phyloP scores from a whole-genome alignment of 2,797 vertebrate genomes.

The Antennarius maculatus region DNA sequence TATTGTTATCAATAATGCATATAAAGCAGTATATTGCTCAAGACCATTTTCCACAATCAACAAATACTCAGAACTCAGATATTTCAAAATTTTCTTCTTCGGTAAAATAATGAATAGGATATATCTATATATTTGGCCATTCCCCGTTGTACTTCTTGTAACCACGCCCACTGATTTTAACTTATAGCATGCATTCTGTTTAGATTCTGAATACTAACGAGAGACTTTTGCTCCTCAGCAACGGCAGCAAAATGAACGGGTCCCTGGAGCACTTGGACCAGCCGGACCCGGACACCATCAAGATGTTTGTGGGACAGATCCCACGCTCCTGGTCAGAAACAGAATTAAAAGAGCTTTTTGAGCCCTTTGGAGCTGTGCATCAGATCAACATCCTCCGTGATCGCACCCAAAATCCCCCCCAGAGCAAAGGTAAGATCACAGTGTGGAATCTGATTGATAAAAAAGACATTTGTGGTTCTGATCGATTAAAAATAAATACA shows the following conservation, averaged over 20 bases:
- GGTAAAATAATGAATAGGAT: not conserved
- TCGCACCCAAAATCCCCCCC: slow-evolving; percentile 96
- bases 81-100: not conserved
- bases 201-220: not conserved
- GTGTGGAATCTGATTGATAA: not conserved
- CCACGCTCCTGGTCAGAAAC: slow-evolving; percentile 97
- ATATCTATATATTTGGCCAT: not conserved
- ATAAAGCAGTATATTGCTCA: not conserved
- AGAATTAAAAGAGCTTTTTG: slow-evolving; percentile 98
- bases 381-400: slow-evolving; percentile 98
- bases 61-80: not conserved
- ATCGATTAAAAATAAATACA: no score
- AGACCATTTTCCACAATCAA: not conserved
- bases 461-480: no score
- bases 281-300: slow-evolving; percentile 97
- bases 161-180: not conserved
- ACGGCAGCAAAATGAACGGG: slow-evolving; percentile 97
- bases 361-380: slow-evolving; percentile 96
- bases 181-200: not conserved
- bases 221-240: slow-evolving; percentile 79
- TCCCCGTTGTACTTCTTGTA: not conserved
- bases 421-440: slow-evolving; percentile 90
- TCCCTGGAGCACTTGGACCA: slow-evolving; percentile 97
- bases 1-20: not conserved
- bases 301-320: slow-evolving; percentile 99